These are phyloP conservation scores for Helogale parvula DNA, from an alignment of 2,113 vertebrate genomes.

Conservation along the genomic window DNA sequence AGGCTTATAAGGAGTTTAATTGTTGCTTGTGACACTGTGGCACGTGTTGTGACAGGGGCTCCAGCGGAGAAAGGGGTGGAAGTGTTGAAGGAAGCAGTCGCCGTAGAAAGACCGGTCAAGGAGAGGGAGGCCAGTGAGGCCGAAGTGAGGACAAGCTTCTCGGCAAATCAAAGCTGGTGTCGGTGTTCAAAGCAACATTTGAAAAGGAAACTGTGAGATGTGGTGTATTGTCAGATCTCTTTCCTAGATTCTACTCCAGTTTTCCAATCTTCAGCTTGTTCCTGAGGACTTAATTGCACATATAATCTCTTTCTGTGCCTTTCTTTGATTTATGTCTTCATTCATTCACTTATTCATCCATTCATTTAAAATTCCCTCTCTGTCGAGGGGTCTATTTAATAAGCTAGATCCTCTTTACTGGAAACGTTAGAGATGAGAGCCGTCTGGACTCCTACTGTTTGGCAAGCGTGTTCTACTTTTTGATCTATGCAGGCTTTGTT, in stretches of 20 bases:
- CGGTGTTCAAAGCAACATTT: no score
- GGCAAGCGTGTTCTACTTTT: neutral
- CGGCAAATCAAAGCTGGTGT: neutral
- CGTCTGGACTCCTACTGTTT: neutral
- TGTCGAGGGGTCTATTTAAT: neutral
- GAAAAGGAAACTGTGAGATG: neutral
- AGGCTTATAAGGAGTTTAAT: neutral
- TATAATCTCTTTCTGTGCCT: neutral
- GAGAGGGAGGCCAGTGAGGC: no score
- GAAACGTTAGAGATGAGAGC: neutral
- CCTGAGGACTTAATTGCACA: neutral
- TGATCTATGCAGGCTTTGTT: neutral
- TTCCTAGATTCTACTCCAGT: neutral
- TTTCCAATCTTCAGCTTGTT: neutral
- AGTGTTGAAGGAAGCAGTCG: fast-evolving
- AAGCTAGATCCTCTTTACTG: neutral
- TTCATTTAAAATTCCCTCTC: neutral
- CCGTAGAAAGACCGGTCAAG: neutral
- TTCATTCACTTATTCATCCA: neutral
- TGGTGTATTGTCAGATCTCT: fast-evolving
- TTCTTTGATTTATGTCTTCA: neutral
- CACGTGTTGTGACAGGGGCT: neutral
- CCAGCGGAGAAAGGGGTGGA: neutral
- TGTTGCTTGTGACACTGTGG: neutral
- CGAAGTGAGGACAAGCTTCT: neutral